Evolutionary conservation across 2,888 invertebrate genomes (phyloP).

Genomic region (Ditylenchus weischeri): DNA sequence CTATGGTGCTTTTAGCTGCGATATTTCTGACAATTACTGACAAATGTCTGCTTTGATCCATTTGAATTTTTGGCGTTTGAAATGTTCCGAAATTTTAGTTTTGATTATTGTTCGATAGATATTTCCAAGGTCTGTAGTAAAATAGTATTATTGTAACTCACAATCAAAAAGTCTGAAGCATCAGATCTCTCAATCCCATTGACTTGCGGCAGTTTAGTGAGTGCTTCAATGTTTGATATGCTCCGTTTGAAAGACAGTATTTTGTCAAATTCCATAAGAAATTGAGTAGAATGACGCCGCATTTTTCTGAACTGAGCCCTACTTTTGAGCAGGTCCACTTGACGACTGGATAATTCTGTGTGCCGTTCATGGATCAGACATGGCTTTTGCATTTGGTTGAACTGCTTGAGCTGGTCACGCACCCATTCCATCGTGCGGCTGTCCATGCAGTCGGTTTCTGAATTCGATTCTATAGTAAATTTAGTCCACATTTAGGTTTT

Average conservation of each 20-base stretch:
- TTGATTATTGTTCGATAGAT: too few relatives aligned
- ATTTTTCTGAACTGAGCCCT: slow-evolving; percentile 4
- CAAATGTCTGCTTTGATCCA: too few relatives aligned
- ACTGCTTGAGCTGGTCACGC: slow-evolving; percentile 14
- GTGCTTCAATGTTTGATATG: neutral
- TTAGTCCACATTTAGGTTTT: neutral
- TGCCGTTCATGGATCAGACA: slow-evolving; percentile 1
- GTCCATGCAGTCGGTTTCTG: slow-evolving; percentile 22
- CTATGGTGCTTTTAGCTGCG: too few relatives aligned
- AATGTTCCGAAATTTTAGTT: too few relatives aligned
- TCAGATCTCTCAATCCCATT: too few relatives aligned
- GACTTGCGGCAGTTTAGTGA: too few relatives aligned
- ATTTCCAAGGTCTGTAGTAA: too few relatives aligned
- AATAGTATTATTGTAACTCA: too few relatives aligned
- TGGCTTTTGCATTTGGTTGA: slow-evolving; percentile 4
- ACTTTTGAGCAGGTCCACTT: neutral
- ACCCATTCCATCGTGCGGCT: slow-evolving; percentile 23
- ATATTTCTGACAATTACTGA: too few relatives aligned
- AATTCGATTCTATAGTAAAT: slow-evolving; percentile 5
- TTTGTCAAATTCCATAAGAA: slow-evolving; percentile 7
- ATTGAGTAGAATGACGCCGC: slow-evolving; percentile 9
- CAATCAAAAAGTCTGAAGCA: too few relatives aligned
- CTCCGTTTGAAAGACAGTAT: slow-evolving; percentile 4
- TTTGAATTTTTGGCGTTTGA: too few relatives aligned
- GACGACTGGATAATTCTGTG: neutral